phyloP scores from a whole-genome alignment of 2,797 vertebrate genomes.

The Amniataba percoides region DNA sequence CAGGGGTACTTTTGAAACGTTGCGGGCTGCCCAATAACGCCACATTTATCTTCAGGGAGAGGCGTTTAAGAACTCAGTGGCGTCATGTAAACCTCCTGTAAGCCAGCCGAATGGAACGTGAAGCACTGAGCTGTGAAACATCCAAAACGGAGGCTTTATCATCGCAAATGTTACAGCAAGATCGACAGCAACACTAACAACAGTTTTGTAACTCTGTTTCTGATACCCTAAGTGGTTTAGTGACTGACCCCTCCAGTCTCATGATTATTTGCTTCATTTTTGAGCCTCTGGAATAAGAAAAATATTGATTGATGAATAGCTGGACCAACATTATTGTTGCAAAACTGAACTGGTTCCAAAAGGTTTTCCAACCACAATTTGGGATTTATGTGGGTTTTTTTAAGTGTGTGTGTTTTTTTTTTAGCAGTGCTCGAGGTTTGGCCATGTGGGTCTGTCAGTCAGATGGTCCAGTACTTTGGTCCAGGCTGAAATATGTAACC shows the following conservation, averaged over 20 bases:
- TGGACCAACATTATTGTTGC: not conserved
- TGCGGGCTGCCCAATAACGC: conserved; percentile 49
- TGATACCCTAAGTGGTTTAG: conserved; percentile 13
- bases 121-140: conserved; percentile 70
- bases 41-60: conserved; percentile 66
- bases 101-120: conserved; percentile 55
- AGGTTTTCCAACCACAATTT: conserved; percentile 20
- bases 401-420: conserved; percentile 33
- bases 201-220: conserved; percentile 20
- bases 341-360: conserved; percentile 18
- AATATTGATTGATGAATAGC: not conserved
- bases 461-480: not conserved
- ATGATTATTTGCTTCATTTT: conserved; percentile 10
- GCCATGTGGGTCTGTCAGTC: not conserved
- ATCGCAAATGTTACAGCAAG: conserved; percentile 43
- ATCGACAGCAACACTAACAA: conserved; percentile 28
- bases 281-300: not conserved
- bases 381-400: too few relatives aligned
- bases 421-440: not conserved
- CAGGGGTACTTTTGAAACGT: conserved; percentile 47
- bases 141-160: conserved; percentile 55
- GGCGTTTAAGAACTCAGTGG: conserved; percentile 60
- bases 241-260: too few relatives aligned
- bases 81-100: conserved; percentile 60
- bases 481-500: too few relatives aligned